Evolutionary conservation across 2,113 vertebrate genomes (phyloP).

Genomic region (Eolophus roseicapilla): DNA sequence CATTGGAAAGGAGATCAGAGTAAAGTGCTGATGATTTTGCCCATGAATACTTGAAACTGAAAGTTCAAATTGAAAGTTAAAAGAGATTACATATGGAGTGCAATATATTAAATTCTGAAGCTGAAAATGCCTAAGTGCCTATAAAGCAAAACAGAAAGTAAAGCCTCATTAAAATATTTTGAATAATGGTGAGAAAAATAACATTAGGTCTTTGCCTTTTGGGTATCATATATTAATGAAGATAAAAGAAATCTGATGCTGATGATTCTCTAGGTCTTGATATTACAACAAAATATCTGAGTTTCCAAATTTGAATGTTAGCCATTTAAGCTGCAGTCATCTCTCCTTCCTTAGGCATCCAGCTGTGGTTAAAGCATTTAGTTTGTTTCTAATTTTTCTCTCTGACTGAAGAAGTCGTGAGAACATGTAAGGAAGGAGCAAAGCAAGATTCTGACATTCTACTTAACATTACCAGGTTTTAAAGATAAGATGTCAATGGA

Average conservation of each 20-base stretch:
- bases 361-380: not conserved
- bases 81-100: not conserved
- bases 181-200: not conserved
- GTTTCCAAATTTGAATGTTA: not conserved
- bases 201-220: not conserved
- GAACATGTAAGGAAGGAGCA: not conserved
- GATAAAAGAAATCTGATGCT: not conserved
- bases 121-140: not conserved
- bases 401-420: not conserved
- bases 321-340: not conserved
- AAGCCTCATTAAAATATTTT: not conserved
- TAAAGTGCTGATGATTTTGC: not conserved
- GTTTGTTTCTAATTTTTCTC: not conserved
- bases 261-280: not conserved
- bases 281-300: not conserved
- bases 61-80: not conserved
- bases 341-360: not conserved
- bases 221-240: not conserved
- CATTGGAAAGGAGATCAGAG: not conserved
- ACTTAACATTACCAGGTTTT: not conserved
- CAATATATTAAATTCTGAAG: not conserved
- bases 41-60: not conserved
- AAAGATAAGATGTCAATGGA: not conserved
- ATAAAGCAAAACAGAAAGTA: not conserved
- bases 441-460: not conserved